A percentile compares a stretch with the other conserved stretches of the same genome.
Evolutionary conservation across 2,113 vertebrate species (phyloP).

Genomic region (Paraplagusia blochii): DNA sequence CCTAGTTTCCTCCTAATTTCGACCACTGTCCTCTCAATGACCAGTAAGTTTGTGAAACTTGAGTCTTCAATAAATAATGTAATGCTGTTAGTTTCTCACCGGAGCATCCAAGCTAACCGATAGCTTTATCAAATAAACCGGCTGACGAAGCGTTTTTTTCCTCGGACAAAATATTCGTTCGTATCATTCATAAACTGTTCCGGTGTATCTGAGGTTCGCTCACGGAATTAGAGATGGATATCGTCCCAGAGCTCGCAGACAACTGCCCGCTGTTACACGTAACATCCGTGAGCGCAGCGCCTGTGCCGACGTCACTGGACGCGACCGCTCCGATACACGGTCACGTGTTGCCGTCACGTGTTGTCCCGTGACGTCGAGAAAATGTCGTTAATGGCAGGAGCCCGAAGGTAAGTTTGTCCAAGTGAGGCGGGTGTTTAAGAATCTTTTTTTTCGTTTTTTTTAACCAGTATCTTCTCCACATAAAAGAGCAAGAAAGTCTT

Average conservation of each 20-base stretch:
- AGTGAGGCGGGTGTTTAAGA: too few relatives aligned
- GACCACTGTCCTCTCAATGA: too few relatives aligned
- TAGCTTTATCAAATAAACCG: not conserved
- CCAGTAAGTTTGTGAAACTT: constrained; percentile 2
- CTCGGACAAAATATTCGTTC: not conserved
- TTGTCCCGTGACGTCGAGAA: constrained; percentile 3
- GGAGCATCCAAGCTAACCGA: constrained; percentile 38
- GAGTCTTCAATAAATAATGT: not conserved
- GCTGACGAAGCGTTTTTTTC: not conserved
- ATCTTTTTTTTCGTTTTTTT: too few relatives aligned
- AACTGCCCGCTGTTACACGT: constrained; percentile 20
- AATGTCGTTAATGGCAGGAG: too few relatives aligned
- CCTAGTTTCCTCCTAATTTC: too few relatives aligned
- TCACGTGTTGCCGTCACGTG: constrained; percentile 11
- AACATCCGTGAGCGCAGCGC: not conserved
- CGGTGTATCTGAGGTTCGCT: not conserved
- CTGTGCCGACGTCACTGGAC: constrained; percentile 33
- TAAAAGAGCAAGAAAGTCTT: too few relatives aligned
- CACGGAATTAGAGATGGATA: fast-evolving
- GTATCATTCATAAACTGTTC: too few relatives aligned
- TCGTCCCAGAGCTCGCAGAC: not conserved
- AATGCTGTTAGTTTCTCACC: constrained; percentile 27
- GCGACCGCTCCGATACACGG: constrained; percentile 20
- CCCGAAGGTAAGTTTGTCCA: too few relatives aligned
- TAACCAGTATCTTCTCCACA: too few relatives aligned